Conservation (phyloP, 2,113 vertebrate species). For the Rhinoderma darwinii region DNA sequence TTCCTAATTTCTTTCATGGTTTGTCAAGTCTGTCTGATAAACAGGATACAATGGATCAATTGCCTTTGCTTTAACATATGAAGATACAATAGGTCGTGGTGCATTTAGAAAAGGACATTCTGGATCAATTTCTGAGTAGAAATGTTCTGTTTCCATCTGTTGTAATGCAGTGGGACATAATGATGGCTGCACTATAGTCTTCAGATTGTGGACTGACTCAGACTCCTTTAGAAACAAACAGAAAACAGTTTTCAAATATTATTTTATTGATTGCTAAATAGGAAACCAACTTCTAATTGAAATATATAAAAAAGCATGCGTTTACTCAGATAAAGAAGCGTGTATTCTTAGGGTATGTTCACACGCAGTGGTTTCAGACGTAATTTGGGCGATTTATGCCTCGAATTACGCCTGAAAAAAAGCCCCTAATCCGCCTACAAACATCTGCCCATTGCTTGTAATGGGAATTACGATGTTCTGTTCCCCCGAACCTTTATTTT, state of each 20-base stretch:
- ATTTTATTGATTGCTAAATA: no score
- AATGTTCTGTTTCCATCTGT: not conserved
- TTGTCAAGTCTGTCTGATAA: conserved; percentile 6
- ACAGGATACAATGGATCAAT: not conserved
- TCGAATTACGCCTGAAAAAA: no score
- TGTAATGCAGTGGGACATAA: not conserved
- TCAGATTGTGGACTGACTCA: not conserved
- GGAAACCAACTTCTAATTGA: no score
- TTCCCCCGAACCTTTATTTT: no score
- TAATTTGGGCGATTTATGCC: no score
- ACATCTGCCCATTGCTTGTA: no score
- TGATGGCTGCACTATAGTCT: not conserved
- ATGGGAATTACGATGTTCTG: no score
- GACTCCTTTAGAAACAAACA: not conserved
- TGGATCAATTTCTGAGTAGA: conserved; percentile 24
- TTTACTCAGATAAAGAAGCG: no score
- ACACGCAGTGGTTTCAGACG: no score
- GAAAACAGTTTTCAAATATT: not conserved
- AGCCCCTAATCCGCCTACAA: no score
- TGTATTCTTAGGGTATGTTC: no score
- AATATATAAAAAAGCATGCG: no score
- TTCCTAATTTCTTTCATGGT: not conserved
- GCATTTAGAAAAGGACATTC: not conserved
- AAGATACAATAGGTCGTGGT: not conserved
- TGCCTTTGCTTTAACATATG: not conserved